Percentiles rank a stretch among this genome's conserved stretches.
These are phyloP conservation scores for Babyrousa celebensis DNA, from an alignment of 2,797 vertebrate genomes.

Conservation along the genomic window DNA sequence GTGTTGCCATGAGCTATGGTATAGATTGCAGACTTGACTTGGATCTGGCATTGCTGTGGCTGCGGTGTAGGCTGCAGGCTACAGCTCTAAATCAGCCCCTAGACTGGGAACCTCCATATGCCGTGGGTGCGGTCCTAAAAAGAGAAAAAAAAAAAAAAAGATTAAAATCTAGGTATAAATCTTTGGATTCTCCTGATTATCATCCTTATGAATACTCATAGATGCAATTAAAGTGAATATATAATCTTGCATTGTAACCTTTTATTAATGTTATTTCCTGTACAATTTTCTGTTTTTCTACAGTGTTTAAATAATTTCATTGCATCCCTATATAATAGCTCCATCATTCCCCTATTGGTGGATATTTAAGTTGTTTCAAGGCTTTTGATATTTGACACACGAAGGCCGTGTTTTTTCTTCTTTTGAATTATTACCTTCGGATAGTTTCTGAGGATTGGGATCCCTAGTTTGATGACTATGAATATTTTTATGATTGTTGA, in stretches of 20 bases:
- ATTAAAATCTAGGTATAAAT: background rate
- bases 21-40: too few relatives aligned
- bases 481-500: conserved; percentile 61
- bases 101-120: too few relatives aligned
- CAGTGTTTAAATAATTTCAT: conserved; percentile 14
- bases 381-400: background rate
- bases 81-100: too few relatives aligned
- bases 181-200: background rate
- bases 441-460: conserved; percentile 43
- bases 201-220: background rate
- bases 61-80: too few relatives aligned
- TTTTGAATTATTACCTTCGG: conserved; percentile 52
- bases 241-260: conserved; percentile 48
- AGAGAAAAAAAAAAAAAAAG: too few relatives aligned
- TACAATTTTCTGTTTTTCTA: conserved; percentile 49
- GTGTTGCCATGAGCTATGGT: too few relatives aligned
- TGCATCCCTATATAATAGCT: background rate
- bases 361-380: conserved; percentile 34
- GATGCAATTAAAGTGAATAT: conserved; percentile 4
- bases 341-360: background rate
- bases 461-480: background rate
- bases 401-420: background rate
- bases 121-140: too few relatives aligned
- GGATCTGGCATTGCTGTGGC: too few relatives aligned
- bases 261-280: conserved; percentile 46